Conservation (phyloP, 2,888 invertebrate species). For the Melinopterus prodromus region DNA sequence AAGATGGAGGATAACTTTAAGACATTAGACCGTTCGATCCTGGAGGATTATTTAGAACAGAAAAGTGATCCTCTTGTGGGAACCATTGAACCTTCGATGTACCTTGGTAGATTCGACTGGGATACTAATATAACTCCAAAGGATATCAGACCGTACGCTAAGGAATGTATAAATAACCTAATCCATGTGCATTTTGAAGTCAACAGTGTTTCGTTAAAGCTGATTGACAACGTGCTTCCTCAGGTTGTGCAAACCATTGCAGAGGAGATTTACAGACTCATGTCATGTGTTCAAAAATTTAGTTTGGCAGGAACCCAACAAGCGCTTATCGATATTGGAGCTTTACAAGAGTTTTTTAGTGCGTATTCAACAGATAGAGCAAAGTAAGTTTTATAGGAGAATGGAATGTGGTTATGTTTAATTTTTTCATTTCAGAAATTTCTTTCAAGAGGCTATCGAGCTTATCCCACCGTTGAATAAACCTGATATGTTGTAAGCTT, state of each 20-base stretch:
- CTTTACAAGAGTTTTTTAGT: conserved; percentile 72
- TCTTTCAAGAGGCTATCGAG: conserved; percentile 84
- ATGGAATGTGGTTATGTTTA: conserved; percentile 6
- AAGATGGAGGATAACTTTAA: conserved; percentile 71
- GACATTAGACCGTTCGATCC: conserved; percentile 69
- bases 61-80: conserved; percentile 95
- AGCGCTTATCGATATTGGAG: conserved; percentile 79
- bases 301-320: conserved; percentile 77
- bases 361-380: conserved; percentile 72
- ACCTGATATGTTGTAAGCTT: conserved; percentile 57
- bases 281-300: conserved; percentile 79
- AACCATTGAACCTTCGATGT: conserved; percentile 97
- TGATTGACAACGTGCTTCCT: conserved; percentile 76
- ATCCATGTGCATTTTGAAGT: conserved; percentile 83
- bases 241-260: conserved; percentile 91
- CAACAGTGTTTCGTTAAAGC: conserved; percentile 78
- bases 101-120: conserved; percentile 88
- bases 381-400: conserved; percentile 61
- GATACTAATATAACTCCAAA: conserved; percentile 77
- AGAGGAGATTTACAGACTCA: conserved; percentile 89
- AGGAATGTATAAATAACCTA: conserved; percentile 85
- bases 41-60: conserved; percentile 86
- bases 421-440: conserved; percentile 65
- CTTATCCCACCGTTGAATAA: conserved; percentile 74
- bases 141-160: conserved; percentile 87